phyloP scores from a whole-genome alignment of 2,888 invertebrate genomes.

The Rutpela maculata region DNA sequence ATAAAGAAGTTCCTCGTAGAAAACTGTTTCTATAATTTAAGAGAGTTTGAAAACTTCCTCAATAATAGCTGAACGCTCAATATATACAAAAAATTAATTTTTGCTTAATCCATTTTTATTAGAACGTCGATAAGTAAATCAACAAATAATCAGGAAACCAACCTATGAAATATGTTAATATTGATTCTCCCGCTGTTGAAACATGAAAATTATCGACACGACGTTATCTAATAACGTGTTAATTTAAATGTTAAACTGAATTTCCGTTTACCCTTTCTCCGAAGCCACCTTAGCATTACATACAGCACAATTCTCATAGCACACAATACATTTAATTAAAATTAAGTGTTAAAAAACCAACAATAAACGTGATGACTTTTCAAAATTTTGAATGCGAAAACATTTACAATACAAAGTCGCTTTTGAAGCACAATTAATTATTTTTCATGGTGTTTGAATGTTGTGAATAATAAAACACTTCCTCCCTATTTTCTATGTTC shows the following conservation, averaged over 20 bases:
- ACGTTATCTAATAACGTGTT: background rate
- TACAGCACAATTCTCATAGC: conserved; percentile 39
- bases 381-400: conserved; percentile 54
- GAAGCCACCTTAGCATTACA: conserved; percentile 7
- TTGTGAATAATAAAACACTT: conserved; percentile 68
- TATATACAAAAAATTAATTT: no score
- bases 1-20: no score
- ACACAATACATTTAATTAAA: conserved; percentile 55
- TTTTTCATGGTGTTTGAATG: conserved; percentile 74
- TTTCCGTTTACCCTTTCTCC: conserved; percentile 47
- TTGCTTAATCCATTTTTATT: no score
- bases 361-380: conserved; percentile 53
- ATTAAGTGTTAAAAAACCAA: conserved; percentile 56
- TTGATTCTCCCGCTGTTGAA: background rate
- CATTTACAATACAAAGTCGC: conserved; percentile 65
- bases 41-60: no score
- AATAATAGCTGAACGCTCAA: no score
- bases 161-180: no score
- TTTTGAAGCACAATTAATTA: conserved; percentile 74
- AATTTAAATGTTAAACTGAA: conserved; percentile 38
- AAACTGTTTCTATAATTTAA: no score
- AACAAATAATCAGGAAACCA: no score
- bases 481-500: conserved; percentile 64
- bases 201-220: background rate
- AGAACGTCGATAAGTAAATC: no score